A percentile compares a stretch with the other conserved stretches of the same genome.
phyloP scores from a whole-genome alignment of 2,113 vertebrate genomes.

The Ahaetulla prasina region DNA sequence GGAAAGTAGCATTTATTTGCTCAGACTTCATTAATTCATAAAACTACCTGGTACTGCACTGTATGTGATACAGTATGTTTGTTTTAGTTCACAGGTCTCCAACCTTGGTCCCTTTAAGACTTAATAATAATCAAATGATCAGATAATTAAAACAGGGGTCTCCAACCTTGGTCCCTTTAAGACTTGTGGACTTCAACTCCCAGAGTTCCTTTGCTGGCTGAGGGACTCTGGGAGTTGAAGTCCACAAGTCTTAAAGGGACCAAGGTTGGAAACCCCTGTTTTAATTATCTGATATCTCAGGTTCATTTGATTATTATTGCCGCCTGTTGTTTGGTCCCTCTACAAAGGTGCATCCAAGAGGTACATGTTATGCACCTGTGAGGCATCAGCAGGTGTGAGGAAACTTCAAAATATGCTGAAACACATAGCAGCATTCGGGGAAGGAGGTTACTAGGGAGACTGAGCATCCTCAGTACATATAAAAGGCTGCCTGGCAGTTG shows the following conservation, averaged over 20 bases:
- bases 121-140: too few species aligned
- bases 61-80: neutral
- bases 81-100: too few species aligned
- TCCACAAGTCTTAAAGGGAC: too few species aligned
- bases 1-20: neutral
- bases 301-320: neutral
- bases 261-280: too few species aligned
- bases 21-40: neutral
- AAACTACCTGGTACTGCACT: neutral
- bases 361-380: neutral
- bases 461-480: neutral
- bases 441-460: neutral
- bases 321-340: neutral
- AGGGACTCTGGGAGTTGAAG: too few species aligned
- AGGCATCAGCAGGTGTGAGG: neutral
- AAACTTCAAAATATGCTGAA: neutral
- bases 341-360: neutral
- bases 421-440: neutral
- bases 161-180: too few species aligned
- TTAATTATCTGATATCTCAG: neutral
- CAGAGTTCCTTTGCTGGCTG: too few species aligned
- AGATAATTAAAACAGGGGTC: too few species aligned
- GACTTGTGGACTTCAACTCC: too few species aligned
- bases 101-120: too few species aligned
- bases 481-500: neutral